Conservation (phyloP, 2,888 invertebrate genomes). For the Lottia gigantea region DNA sequence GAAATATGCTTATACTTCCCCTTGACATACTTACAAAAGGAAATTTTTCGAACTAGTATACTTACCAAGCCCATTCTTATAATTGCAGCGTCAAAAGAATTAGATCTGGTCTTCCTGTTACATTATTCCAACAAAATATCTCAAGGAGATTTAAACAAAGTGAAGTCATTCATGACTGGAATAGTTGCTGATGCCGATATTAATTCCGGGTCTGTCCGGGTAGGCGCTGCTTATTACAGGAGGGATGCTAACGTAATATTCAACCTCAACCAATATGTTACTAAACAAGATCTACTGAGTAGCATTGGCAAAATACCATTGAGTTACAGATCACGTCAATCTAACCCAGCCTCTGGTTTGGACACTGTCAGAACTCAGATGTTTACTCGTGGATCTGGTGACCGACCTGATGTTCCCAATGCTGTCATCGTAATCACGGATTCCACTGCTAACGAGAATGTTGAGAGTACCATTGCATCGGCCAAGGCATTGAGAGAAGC, state of each 20-base stretch:
- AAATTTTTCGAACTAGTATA: too few relatives aligned
- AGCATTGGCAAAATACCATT: conserved; percentile 40
- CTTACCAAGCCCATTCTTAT: background rate
- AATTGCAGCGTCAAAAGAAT: conserved; percentile 40
- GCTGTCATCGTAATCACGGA: conserved; percentile 47
- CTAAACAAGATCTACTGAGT: conserved; percentile 35
- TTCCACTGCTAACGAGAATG: conserved; percentile 38
- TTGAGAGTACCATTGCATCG: conserved; percentile 27
- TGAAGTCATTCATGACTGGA: conserved; percentile 38
- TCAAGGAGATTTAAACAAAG: conserved; percentile 28
- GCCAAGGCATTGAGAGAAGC: conserved; percentile 27
- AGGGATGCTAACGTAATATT: conserved; percentile 33
- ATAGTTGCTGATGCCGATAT: conserved; percentile 38
- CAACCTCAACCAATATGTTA: conserved; percentile 45
- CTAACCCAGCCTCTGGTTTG: conserved; percentile 47
- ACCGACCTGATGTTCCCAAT: conserved; percentile 42
- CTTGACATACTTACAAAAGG: too few relatives aligned
- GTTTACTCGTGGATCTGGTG: conserved; percentile 34
- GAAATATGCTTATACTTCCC: too few relatives aligned
- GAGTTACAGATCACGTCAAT: conserved; percentile 27
- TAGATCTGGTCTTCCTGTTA: conserved; percentile 49
- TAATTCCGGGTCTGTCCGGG: conserved; percentile 43
- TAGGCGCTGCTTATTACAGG: conserved; percentile 42
- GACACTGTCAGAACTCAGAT: conserved; percentile 38
- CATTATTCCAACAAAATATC: conserved; percentile 43